Evolutionary conservation across 1,140 invertebrate genomes (phyloP), one percentile per base, ranked within the genome.

Genomic region (Alviniconcha marisindica): DNA sequence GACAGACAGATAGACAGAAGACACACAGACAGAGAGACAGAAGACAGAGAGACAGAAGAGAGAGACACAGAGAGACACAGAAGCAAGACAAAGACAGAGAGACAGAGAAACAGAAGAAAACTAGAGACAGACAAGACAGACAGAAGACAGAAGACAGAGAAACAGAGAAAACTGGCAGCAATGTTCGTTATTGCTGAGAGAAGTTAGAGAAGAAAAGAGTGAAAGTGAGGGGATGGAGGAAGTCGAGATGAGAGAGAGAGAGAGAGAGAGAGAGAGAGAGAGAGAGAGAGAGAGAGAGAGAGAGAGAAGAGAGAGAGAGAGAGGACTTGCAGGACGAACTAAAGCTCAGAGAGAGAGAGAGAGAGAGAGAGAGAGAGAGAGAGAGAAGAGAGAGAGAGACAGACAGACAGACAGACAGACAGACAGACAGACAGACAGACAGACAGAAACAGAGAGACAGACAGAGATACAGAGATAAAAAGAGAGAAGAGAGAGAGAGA

Each of bases 321-420:
- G 33, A 51, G 21, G 24, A 18, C 15, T 18, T 14, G 31, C 14
- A 74, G 42, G 24, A 40, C n/a, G 28, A 28, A 0, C 28, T n/a
- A 48, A 36, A 36, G 51, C 28, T 31, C 21, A 73, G 54, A 56
- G 28, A 48, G 79, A 82, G 38, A 33, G 28, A 82, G 83, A 84
- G 83, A 82, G 28, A 82, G 78, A 54, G 28, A 82, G 77, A 73
- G 79, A 60, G 15, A 84, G 40, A 76, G 79, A 73, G 2, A 82
- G 31, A 82, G 79, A 76, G n/a, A n/a, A n/a, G 28, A 76, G 18
- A 48, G 44, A 82, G 40, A 82, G 79, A 76, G 42, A 51, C 2
- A 63, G 48, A 77, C 38, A 69, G 63, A 84, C n/a, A 82, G 83
- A 84, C n/a, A 21, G 21, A 21, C 7, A 51, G 48, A 21, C 48